Percentiles rank a stretch among this genome's conserved stretches.
Conservation (phyloP, 2,113 vertebrate species). For the Epinephelus cyanopodus region DNA sequence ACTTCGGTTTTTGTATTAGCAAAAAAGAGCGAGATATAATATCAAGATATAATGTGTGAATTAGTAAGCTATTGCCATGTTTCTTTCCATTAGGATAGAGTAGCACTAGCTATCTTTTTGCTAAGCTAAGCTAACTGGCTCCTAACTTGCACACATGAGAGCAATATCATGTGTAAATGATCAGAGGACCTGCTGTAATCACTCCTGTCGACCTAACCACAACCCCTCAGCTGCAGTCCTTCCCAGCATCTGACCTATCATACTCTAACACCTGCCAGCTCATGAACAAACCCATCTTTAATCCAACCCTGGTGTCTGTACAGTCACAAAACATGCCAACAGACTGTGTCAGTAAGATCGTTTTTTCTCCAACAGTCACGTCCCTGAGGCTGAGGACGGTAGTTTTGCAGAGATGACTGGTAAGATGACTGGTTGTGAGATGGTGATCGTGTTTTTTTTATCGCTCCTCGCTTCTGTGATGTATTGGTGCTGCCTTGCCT, state of each 20-base stretch:
- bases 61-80: background rate
- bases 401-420: constrained; percentile 93
- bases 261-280: constrained; percentile 11
- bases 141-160: background rate
- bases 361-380: constrained; percentile 88
- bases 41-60: background rate
- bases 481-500: constrained; percentile 77
- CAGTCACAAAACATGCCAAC: constrained; percentile 26
- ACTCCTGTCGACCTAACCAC: constrained; percentile 9
- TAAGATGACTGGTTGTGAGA: constrained; percentile 85
- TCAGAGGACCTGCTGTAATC: background rate
- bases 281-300: constrained; percentile 36
- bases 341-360: constrained; percentile 72
- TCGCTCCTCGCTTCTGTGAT: constrained; percentile 74
- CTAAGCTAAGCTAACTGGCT: background rate
- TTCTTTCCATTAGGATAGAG: background rate
- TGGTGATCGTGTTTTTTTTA: constrained; percentile 43
- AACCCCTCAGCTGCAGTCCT: background rate
- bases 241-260: constrained; percentile 24
- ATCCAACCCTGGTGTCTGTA: background rate
- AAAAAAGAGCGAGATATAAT: background rate
- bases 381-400: constrained; percentile 94
- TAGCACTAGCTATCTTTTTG: background rate
- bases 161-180: background rate
- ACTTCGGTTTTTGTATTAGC: background rate